Evolutionary conservation across 2,888 invertebrate genomes (phyloP), one percentile per base, ranked within the genome.

Genomic region (Microctonus aethiopoides): DNA sequence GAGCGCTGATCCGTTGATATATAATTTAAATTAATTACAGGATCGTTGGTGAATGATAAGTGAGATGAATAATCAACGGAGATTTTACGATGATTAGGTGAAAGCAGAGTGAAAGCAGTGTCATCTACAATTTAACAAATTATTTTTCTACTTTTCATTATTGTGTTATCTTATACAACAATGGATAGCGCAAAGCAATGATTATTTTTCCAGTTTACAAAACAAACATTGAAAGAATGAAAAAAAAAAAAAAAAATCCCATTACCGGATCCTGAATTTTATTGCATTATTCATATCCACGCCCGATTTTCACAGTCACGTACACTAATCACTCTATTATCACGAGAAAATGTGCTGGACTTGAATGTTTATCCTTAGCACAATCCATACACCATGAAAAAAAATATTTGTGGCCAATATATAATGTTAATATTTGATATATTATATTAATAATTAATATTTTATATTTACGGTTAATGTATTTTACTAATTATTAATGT

Each of bases 161-260:
- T 67, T 34, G 26, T 1, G 13, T 36, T 59, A 11, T 57, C 32
- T 32, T 65, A 29, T 64, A 57, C 57, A 52, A 51, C 69, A 63
- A 71, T 52, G 77, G 79, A 80, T 78, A 80, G 75, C 80, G 81
- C 80, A 80, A 77, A 78, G 80, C 84, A 83, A 85, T 81, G 81
- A 85, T 85, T 77, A 84, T 85, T 85, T 84, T 81, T 80, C 83
- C 84, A 82, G 83, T 84, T 82, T 72, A 22, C 72, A 41, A 46
- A 63, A 41, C 29, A 54, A n/a, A 13, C 29, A 24, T 46, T 46
- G 29, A 29, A 7, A 29, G 29, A n/a, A n/a, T n/a, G n/a, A 3
- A 29, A 29, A 29, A 29, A 29, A 29, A 29, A 29, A 29, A 29
- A 29, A 29, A 29, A 29, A 29, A 5, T 29, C 29, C 29, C 7